Evolutionary conservation across 2,888 invertebrate species (phyloP).

Genomic region (Ectemnius continuus): DNA sequence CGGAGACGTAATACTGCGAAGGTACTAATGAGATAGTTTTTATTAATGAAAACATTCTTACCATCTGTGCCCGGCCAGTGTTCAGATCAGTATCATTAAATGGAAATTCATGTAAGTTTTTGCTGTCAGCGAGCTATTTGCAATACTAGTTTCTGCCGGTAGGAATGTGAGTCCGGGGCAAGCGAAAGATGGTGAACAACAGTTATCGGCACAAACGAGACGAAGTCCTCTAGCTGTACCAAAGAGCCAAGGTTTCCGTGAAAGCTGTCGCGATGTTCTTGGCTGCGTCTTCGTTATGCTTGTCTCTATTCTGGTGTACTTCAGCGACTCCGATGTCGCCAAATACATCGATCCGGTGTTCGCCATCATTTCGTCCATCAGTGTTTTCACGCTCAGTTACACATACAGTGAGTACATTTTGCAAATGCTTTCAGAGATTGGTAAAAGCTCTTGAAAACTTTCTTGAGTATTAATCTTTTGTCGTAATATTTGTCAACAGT

Average conservation of each 20-base stretch:
- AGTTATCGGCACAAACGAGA: constrained; percentile 62
- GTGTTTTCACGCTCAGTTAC: constrained; percentile 87
- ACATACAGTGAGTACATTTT: constrained; percentile 85
- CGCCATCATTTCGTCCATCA: constrained; percentile 86
- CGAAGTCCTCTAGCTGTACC: constrained; percentile 71
- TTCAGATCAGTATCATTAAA: not conserved
- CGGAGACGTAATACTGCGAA: constrained; percentile 82
- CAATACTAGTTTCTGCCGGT: constrained; percentile 23
- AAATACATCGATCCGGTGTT: constrained; percentile 88
- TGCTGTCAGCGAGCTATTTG: too few relatives aligned
- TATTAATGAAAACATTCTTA: not conserved
- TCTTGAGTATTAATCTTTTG: not conserved
- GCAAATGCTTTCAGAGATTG: not conserved
- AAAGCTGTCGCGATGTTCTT: constrained; percentile 82
- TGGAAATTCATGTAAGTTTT: not conserved
- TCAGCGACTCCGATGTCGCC: constrained; percentile 81
- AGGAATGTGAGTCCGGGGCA: constrained; percentile 74
- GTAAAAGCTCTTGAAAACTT: not conserved
- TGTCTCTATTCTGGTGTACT: constrained; percentile 82
- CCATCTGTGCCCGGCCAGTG: not conserved
- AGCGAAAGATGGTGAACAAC: constrained; percentile 76
- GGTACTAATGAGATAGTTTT: constrained; percentile 52
- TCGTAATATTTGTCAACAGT: constrained; percentile 80
- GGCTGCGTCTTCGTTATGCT: constrained; percentile 88
- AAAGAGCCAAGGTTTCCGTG: constrained; percentile 81